phyloP scores from a whole-genome alignment of 2,797 vertebrate genomes.

The Synanceia verrucosa region DNA sequence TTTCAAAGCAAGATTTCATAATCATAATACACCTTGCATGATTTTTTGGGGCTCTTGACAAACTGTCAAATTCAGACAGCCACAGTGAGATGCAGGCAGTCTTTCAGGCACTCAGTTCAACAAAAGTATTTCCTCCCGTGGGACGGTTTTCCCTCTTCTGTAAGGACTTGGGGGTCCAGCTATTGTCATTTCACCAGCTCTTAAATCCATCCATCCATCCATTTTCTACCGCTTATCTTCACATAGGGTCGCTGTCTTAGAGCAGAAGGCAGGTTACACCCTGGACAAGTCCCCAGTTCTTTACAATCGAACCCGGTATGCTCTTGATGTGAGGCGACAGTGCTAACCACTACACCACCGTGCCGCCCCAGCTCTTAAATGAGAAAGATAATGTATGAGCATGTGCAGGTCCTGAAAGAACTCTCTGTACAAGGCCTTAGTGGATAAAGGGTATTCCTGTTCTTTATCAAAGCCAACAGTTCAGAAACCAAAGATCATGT shows the following conservation, averaged over 20 bases:
- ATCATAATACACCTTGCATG: too few relatives aligned
- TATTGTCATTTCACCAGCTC: constrained; percentile 86
- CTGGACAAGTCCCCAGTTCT: too few relatives aligned
- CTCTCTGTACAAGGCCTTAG: constrained; percentile 6
- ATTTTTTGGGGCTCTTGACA: constrained; percentile 34
- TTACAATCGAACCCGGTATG: too few relatives aligned
- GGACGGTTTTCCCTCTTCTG: constrained; percentile 68
- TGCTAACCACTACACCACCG: too few relatives aligned
- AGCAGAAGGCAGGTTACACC: too few relatives aligned
- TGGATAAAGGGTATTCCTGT: constrained; percentile 90
- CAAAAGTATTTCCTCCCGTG: constrained; percentile 69
- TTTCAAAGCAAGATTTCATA: constrained; percentile 31
- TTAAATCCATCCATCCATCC: too few relatives aligned
- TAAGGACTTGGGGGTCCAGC: constrained; percentile 77
- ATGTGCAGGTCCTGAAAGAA: constrained; percentile 86
- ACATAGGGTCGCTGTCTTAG: too few relatives aligned
- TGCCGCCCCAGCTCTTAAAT: constrained; percentile 86
- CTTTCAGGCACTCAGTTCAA: constrained; percentile 77
- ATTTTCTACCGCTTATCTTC: too few relatives aligned
- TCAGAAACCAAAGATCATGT: neutral
- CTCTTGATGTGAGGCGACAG: too few relatives aligned
- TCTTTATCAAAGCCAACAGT: constrained; percentile 84
- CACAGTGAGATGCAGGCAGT: constrained; percentile 73
- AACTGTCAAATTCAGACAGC: constrained; percentile 45
- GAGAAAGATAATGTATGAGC: constrained; percentile 89